Evolutionary conservation across 2,113 vertebrate genomes (phyloP).

Genomic region (Larimichthys crocea): DNA sequence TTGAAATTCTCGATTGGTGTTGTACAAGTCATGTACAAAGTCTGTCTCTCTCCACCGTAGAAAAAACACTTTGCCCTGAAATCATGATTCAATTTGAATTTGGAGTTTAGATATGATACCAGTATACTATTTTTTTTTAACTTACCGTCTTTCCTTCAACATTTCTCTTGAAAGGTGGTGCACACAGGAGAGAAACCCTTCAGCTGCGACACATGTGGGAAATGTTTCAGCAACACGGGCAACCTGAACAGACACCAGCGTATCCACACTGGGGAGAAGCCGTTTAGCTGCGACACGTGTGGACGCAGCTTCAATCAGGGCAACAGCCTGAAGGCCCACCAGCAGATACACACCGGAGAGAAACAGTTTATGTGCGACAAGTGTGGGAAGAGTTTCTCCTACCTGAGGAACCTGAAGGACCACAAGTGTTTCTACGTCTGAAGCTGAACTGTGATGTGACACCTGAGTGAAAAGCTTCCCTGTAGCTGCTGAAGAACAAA

Average conservation of each 20-base stretch:
- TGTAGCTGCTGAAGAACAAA: neutral
- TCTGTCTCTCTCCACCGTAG: no score
- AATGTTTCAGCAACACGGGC: conserved; percentile 85
- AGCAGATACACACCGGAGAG: conserved; percentile 82
- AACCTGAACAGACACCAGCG: conserved; percentile 87
- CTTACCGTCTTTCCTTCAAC: neutral
- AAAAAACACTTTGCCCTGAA: no score
- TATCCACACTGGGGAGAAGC: conserved; percentile 84
- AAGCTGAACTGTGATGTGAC: neutral
- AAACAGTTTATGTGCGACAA: conserved; percentile 86
- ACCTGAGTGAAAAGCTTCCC: neutral
- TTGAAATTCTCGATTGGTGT: no score
- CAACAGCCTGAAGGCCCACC: conserved; percentile 84
- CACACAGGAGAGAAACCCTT: conserved; percentile 82
- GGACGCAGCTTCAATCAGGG: conserved; percentile 83
- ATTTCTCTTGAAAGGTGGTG: conserved; percentile 53
- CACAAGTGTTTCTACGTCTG: conserved; percentile 79
- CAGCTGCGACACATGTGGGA: conserved; percentile 83
- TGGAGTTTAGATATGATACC: no score
- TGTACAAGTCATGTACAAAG: no score
- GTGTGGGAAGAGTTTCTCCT: conserved; percentile 84
- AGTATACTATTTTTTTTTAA: neutral
- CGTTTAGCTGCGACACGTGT: conserved; percentile 78
- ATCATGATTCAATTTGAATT: no score
- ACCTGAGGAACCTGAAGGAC: conserved; percentile 82